Evolutionary conservation across 35 echinoderm and acorn worm genomes (phyloP), one percentile per base, ranked within the genome.

Genomic region (Eucidaris tribuloides): DNA sequence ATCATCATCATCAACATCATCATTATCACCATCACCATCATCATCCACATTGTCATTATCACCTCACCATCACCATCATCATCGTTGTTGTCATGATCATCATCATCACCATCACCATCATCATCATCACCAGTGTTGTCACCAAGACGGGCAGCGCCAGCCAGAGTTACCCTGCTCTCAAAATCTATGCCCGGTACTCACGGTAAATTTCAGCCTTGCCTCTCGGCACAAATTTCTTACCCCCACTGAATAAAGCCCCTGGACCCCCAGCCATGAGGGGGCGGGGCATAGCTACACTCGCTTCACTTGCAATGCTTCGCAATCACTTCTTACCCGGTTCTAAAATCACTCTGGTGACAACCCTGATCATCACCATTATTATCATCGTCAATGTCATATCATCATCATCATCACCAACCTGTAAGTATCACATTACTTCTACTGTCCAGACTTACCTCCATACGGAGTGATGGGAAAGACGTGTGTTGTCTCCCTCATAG

Each of bases 391-490:
- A 11, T 33, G 35, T 62, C 27, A 31, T 27, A 62, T 0, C 15
- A 3, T 15, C 58, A 24, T 62, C 59, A 24, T 5, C 59, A 24
- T 62, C 59, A 24, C 13, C n/a, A 24, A 31, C n/a, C n/a, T 14
- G 35, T 62, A 4, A 62, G 28, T 32, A 29, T 13, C 0, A 63
- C n/a, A n/a, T n/a, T n/a, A n/a, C n/a, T n/a, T n/a, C n/a, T n/a
- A n/a, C n/a, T n/a, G n/a, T n/a, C n/a, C n/a, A n/a, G 7, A 84
- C 93, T 65, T 71, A 96, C 93, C 96, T 88, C 96, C 96, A 42
- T 99, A 99, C 0, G 96, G 90, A 37, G 96, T 93, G 54, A 99
- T 93, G 27, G 96, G 96, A 76, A 99, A 99, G 30, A 93, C 78
- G 46, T 93, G 90, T 20, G 96, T 89, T 11, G 96, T 99, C 59